A percentile compares a stretch with the other conserved stretches of the same genome.
These are phyloP conservation scores for Onthophagus taurus DNA, from an alignment of 1,140 invertebrate species.

Conservation along the genomic window DNA sequence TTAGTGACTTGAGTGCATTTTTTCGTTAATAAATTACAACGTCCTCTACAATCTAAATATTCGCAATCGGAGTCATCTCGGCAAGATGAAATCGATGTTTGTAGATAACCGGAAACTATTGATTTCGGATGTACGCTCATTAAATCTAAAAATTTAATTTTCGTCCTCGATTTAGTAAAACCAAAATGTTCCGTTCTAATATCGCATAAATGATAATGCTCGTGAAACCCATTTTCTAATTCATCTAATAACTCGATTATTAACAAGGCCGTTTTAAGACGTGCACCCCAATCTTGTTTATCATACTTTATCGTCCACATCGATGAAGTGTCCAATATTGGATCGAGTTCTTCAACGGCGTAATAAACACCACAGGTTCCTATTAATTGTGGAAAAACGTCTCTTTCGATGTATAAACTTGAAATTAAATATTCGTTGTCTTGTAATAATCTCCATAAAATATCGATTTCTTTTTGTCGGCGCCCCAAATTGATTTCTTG, in stretches of 20 bases:
- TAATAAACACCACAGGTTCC: conserved; percentile 54
- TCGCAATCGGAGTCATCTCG: conserved; percentile 50
- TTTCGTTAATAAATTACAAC: conserved; percentile 41
- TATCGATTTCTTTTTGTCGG: conserved; percentile 48
- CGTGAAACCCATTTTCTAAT: conserved; percentile 44
- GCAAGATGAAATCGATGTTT: conserved; percentile 40
- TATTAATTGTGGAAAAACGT: conserved; percentile 54
- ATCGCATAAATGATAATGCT: conserved; percentile 55
- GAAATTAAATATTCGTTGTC: conserved; percentile 57
- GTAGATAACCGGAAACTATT: conserved; percentile 37
- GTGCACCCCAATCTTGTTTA: conserved; percentile 40
- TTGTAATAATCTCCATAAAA: conserved; percentile 50
- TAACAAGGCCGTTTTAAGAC: conserved; percentile 46
- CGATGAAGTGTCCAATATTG: conserved; percentile 31
- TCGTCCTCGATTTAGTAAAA: conserved; percentile 40
- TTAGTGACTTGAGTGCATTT: conserved; percentile 48
- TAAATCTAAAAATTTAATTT: conserved; percentile 50
- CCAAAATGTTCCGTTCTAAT: conserved; percentile 60
- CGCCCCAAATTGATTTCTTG: conserved; percentile 35
- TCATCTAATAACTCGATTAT: conserved; percentile 51
- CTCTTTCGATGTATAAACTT: conserved; percentile 46
- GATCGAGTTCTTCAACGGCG: conserved; percentile 50
- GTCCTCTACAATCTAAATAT: conserved; percentile 53
- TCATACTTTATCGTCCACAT: conserved; percentile 36
- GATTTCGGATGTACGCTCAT: conserved; percentile 45